Percentiles rank a stretch among this genome's conserved stretches.
phyloP scores from a whole-genome alignment of 2,797 vertebrate genomes.

The Epinephelus awoara region DNA sequence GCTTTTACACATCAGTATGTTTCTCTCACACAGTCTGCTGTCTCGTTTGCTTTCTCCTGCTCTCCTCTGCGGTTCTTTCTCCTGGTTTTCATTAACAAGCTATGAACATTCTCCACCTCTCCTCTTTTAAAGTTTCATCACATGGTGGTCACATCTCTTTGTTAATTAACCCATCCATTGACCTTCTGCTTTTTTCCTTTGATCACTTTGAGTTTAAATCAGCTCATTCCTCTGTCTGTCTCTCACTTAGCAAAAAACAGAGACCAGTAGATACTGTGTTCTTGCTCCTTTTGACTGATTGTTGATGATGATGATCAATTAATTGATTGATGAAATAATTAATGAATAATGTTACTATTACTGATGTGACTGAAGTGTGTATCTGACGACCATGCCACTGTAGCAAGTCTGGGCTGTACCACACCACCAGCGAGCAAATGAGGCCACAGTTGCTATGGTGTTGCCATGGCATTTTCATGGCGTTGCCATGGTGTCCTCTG shows the following conservation, averaged over 20 bases:
- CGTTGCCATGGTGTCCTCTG: slow-evolving; percentile 82
- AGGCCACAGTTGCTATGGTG: slow-evolving; percentile 84
- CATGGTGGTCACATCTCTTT: slow-evolving; percentile 54
- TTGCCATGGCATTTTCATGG: slow-evolving; percentile 82
- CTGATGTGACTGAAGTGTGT: slow-evolving; percentile 87
- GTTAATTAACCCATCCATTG: slow-evolving; percentile 59
- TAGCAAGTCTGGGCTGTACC: slow-evolving; percentile 88
- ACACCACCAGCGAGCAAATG: slow-evolving; percentile 82
- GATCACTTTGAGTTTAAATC: slow-evolving; percentile 63
- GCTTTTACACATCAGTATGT: slow-evolving; percentile 60
- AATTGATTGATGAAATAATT: slow-evolving; percentile 84
- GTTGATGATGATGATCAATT: slow-evolving; percentile 87
- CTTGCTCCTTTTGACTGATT: slow-evolving; percentile 90
- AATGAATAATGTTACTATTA: slow-evolving; percentile 82
- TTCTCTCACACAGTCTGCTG: slow-evolving; percentile 56
- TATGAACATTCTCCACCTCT: slow-evolving; percentile 46
- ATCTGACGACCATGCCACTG: slow-evolving; percentile 88
- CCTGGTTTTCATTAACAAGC: slow-evolving; percentile 49
- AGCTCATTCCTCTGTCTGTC: slow-evolving; percentile 80
- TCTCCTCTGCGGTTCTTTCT: slow-evolving; percentile 43
- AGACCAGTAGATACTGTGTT: slow-evolving; percentile 93
- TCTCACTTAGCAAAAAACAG: slow-evolving; percentile 92
- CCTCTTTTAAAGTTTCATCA: slow-evolving; percentile 44
- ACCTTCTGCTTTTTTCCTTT: slow-evolving; percentile 50
- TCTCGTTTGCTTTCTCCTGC: slow-evolving; percentile 64